These are phyloP conservation scores for Neodiprion fabricii DNA, from an alignment of 1,140 invertebrate genomes.

Conservation along the genomic window DNA sequence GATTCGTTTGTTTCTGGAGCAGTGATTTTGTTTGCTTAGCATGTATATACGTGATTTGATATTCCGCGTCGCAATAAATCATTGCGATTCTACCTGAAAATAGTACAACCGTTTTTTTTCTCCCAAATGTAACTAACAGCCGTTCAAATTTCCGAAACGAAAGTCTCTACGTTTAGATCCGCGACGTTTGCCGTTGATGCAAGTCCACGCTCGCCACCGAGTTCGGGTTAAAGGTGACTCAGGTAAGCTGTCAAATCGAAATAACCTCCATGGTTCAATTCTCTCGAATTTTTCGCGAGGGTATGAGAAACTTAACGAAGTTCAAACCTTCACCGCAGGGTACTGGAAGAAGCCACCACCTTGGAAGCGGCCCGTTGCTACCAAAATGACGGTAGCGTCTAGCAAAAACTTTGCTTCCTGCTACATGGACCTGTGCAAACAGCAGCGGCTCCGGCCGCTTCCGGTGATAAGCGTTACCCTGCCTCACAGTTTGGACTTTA, in stretches of 20 bases:
- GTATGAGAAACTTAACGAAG: background rate
- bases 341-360: conserved; percentile 4
- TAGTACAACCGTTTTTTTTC: background rate
- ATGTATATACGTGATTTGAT: background rate
- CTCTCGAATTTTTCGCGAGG: no score
- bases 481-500: conserved; percentile 65
- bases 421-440: conserved; percentile 56
- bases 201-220: background rate
- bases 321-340: background rate
- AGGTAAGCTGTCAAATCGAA: background rate
- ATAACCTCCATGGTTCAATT: no score
- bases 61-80: background rate
- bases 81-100: background rate
- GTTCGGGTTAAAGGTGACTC: background rate
- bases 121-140: background rate
- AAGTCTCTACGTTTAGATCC: background rate
- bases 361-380: background rate
- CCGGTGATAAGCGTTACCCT: conserved; percentile 54
- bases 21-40: background rate
- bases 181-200: background rate
- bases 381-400: conserved; percentile 37
- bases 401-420: conserved; percentile 47
- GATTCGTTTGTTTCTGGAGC: no score
- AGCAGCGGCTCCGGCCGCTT: conserved; percentile 47
- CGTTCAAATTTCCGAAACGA: background rate